A percentile compares a stretch with the other conserved stretches of the same genome.
Conservation (phyloP, 2,888 invertebrate species). For the Macropis europaea region DNA sequence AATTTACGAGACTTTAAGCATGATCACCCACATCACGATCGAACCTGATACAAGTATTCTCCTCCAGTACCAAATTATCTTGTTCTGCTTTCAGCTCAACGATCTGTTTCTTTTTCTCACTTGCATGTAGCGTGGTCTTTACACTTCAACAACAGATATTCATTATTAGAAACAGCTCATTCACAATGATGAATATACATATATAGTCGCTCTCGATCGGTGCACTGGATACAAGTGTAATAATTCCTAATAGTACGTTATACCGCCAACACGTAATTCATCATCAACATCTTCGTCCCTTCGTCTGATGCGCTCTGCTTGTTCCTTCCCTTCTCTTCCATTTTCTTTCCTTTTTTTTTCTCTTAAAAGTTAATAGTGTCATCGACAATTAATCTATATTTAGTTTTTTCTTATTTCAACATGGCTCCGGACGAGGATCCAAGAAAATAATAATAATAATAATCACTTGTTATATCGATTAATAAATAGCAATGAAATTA, state of each 20-base stretch:
- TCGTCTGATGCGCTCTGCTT: background rate
- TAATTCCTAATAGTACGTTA: slow-evolving; percentile 71
- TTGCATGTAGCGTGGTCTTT: slow-evolving; percentile 28
- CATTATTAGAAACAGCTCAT: slow-evolving; percentile 73
- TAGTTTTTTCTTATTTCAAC: slow-evolving; percentile 62
- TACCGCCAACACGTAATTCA: slow-evolving; percentile 58
- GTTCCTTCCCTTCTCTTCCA: background rate
- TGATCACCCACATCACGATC: slow-evolving; percentile 34
- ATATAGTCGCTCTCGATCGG: slow-evolving; percentile 64
- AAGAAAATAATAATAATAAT: slow-evolving; percentile 63
- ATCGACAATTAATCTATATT: slow-evolving; percentile 66
- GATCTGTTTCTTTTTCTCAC: background rate
- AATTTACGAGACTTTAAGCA: slow-evolving; percentile 48
- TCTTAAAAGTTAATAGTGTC: slow-evolving; percentile 52
- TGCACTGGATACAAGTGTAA: slow-evolving; percentile 67
- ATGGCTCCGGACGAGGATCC: slow-evolving; percentile 67
- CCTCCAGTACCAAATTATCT: background rate
- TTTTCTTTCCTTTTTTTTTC: background rate
- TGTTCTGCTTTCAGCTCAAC: background rate
- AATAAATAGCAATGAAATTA: slow-evolving; percentile 69
- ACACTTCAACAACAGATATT: slow-evolving; percentile 71
- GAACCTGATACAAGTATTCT: slow-evolving; percentile 23
- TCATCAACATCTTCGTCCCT: slow-evolving; percentile 33
- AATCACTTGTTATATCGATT: slow-evolving; percentile 53
- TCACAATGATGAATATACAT: slow-evolving; percentile 68